A percentile compares a stretch with the other conserved stretches of the same genome.
phyloP scores from a whole-genome alignment of 2,888 invertebrate genomes.

The Troglohyphantes excavatus region DNA sequence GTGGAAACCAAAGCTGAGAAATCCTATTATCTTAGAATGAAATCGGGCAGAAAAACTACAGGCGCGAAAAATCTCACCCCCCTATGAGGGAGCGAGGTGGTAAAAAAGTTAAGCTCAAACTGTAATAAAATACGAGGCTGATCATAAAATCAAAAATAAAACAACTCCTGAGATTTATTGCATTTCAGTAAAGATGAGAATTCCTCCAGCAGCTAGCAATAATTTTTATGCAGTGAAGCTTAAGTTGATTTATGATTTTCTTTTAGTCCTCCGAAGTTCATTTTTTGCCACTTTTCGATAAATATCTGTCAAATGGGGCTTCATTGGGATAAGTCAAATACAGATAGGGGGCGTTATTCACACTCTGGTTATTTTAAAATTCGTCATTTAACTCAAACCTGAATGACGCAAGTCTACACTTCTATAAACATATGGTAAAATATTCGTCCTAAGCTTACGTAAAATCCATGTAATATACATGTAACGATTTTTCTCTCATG shows the following conservation, averaged over 20 bases:
- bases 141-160: constrained; percentile 64
- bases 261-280: neutral
- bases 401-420: too few relatives aligned
- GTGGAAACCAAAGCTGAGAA: neutral
- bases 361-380: too few relatives aligned
- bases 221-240: constrained; percentile 73
- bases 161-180: constrained; percentile 53
- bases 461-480: too few relatives aligned
- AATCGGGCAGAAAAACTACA: constrained; percentile 58
- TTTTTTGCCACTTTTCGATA: constrained; percentile 14
- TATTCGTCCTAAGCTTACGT: too few relatives aligned
- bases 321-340: neutral
- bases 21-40: constrained; percentile 46
- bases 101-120: constrained; percentile 30
- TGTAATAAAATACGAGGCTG: constrained; percentile 51
- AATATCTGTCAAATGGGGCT: neutral
- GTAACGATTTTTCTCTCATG: too few relatives aligned
- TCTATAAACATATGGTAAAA: too few relatives aligned
- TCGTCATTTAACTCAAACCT: too few relatives aligned
- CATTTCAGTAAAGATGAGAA: constrained; percentile 57
- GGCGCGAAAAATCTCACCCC: constrained; percentile 47
- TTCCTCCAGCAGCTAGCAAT: constrained; percentile 46
- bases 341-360: too few relatives aligned
- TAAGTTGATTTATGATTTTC: constrained; percentile 60
- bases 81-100: neutral